These are phyloP conservation scores for Gambusia yucatana DNA, from an alignment of 2,797 vertebrate species.

Conservation along the genomic window DNA sequence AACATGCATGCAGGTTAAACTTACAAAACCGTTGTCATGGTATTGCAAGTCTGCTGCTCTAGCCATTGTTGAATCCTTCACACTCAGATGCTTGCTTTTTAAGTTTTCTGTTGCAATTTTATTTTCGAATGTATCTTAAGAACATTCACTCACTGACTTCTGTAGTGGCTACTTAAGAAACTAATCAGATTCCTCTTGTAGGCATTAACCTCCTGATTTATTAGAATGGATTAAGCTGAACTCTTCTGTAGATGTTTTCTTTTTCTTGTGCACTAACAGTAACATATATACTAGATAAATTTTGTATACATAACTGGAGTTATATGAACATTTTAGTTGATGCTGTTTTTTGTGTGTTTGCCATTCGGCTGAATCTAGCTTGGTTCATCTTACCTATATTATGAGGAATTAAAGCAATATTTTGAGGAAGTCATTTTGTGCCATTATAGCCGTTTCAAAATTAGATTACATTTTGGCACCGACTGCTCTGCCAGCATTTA, in stretches of 20 bases:
- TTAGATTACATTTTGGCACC: conserved; percentile 18
- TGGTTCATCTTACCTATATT: conserved; percentile 7
- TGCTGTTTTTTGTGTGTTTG: conserved; percentile 12
- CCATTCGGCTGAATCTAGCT: conserved; percentile 19
- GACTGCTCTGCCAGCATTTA: conserved; percentile 19
- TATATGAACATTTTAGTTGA: background rate
- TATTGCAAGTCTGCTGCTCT: conserved; percentile 14
- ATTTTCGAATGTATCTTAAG: background rate
- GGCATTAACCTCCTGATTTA: conserved; percentile 25
- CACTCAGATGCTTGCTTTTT: background rate
- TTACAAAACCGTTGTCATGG: conserved; percentile 19
- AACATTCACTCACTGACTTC: conserved; percentile 22
- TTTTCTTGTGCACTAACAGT: conserved; percentile 49
- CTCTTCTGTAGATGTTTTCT: conserved; percentile 9
- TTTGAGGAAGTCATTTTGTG: conserved; percentile 11
- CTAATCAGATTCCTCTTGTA: conserved; percentile 36
- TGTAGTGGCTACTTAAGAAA: conserved; percentile 38
- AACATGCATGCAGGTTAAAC: conserved; percentile 65
- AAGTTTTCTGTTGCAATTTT: background rate
- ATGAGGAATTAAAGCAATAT: conserved; percentile 9
- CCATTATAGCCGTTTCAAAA: conserved; percentile 31
- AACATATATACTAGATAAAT: conserved; percentile 10
- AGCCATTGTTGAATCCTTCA: conserved; percentile 35
- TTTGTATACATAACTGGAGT: background rate
- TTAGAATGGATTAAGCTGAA: conserved; percentile 20